Evolutionary conservation across 2,888 invertebrate species (phyloP).

Genomic region (Ormyrus nitidulus): DNA sequence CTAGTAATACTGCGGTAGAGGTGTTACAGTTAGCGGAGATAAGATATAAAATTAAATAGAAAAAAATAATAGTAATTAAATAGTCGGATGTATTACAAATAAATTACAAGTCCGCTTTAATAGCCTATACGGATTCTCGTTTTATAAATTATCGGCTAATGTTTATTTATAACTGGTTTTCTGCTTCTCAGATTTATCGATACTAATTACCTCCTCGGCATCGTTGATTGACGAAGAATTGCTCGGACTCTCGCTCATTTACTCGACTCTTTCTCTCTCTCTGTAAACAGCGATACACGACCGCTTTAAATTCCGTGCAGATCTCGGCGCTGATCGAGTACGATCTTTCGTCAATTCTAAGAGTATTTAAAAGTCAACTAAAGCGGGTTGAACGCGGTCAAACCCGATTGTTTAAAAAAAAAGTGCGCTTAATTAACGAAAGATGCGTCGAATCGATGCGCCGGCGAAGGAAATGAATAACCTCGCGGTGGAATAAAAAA

Average conservation of each 20-base stretch:
- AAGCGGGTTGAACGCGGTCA: not conserved
- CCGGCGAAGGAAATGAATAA: constrained; percentile 30
- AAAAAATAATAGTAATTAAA: constrained; percentile 67
- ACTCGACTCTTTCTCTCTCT: constrained; percentile 7
- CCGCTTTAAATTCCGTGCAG: constrained; percentile 14
- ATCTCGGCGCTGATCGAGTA: not conserved
- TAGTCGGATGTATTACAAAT: constrained; percentile 67
- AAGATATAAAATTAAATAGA: constrained; percentile 23
- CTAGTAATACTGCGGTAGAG: constrained; percentile 74
- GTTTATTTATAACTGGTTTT: constrained; percentile 44
- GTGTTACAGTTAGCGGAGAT: constrained; percentile 65
- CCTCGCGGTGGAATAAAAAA: not conserved
- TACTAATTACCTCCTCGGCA: not conserved
- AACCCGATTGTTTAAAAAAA: too few relatives aligned
- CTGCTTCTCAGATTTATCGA: constrained; percentile 8
- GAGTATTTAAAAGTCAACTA: not conserved
- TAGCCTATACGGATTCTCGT: constrained; percentile 27
- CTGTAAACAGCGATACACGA: constrained; percentile 33
- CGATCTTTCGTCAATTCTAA: not conserved
- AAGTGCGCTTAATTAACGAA: too few relatives aligned
- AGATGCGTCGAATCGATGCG: not conserved
- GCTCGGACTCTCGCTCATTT: constrained; percentile 1
- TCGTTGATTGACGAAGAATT: constrained; percentile 23
- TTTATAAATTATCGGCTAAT: constrained; percentile 49
- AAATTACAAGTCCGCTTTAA: constrained; percentile 69